Evolutionary conservation across 2,113 vertebrate genomes (phyloP), one percentile per base, ranked within the genome.

Genomic region (Phylloscopus trochilus): DNA sequence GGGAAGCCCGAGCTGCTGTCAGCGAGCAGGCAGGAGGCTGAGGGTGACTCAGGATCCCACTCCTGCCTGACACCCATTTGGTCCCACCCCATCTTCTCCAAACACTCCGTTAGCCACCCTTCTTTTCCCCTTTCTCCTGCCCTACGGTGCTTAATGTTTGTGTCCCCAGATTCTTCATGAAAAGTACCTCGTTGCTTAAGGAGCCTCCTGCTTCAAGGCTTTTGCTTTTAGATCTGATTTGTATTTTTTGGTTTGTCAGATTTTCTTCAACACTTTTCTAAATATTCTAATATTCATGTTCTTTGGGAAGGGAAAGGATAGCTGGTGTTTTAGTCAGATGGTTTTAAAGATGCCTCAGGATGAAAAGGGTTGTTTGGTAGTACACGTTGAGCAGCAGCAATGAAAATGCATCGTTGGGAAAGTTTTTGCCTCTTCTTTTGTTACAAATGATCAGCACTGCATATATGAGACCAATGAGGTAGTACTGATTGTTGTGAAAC

Each of bases 1-100:
- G 98, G 97, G 94, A 98, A 98, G 63, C 97, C 98, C 96, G 28
- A 79, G 96, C 95, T 89, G 81, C 74, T 97, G 78, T 91, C 96
- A 95, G 94, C 23, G 8, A 87, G 82, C 83, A 95, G 77, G 91
- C 91, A 62, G 73, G 94, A 95, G 70, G 62, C 76, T 95, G 88
- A 95, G 67, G 70, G 92, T 95, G 95, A 70, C 83, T 63, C 94
- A 87, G 72, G 77, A 95, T 92, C 92, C 93, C 82, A 59, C 44
- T 93, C 67, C 58, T 5, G 20, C 56, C 84, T 17, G 30, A 47
- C 67, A 77, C 68, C 80, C 76, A 12, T 44, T 89, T 33, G 19
- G 69, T 84, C 39, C 70, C 88, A 93, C 74, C 74, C 63, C 47
- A 58, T 74, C 75, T 49, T 52, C 69, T 58, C 72, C 59, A 70